A percentile compares a stretch with the other conserved stretches of the same genome.
phyloP scores from a whole-genome alignment of 2,113 vertebrate genomes.

The Agapornis roseicollis region DNA sequence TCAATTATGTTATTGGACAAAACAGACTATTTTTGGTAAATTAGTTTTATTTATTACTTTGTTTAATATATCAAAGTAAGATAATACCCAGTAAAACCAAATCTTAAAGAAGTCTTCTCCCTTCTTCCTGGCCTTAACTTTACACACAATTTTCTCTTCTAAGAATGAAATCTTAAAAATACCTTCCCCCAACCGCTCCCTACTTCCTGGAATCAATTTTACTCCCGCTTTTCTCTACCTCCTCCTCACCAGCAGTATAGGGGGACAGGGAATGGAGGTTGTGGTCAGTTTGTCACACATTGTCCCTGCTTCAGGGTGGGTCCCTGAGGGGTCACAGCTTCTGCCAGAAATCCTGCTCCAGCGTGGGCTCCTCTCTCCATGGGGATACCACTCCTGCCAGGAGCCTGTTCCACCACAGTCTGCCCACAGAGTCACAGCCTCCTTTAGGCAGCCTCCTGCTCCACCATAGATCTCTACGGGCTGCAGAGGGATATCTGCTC shows the following conservation, averaged over 20 bases:
- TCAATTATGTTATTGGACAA: background rate
- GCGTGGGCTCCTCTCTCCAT: fast-evolving
- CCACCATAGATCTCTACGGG: no score
- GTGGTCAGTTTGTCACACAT: background rate
- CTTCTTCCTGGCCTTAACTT: background rate
- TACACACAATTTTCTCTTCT: background rate
- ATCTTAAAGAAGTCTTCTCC: background rate
- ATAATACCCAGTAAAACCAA: background rate
- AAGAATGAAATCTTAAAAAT: background rate
- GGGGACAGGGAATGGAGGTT: background rate
- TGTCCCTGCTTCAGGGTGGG: background rate
- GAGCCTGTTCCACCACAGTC: background rate
- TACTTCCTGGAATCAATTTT: background rate
- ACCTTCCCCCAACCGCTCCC: background rate
- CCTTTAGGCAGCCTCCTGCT: background rate
- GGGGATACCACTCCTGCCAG: background rate
- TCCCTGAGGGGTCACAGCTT: no score
- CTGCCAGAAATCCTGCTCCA: background rate
- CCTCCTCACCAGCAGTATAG: background rate
- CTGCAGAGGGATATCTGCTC: background rate
- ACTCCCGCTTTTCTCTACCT: background rate
- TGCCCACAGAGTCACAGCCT: background rate
- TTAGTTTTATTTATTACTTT: background rate
- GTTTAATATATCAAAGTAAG: background rate
- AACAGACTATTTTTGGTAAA: background rate